Evolutionary conservation across 2,113 vertebrate species (phyloP).

Genomic region (Ceuthmochares aereus): DNA sequence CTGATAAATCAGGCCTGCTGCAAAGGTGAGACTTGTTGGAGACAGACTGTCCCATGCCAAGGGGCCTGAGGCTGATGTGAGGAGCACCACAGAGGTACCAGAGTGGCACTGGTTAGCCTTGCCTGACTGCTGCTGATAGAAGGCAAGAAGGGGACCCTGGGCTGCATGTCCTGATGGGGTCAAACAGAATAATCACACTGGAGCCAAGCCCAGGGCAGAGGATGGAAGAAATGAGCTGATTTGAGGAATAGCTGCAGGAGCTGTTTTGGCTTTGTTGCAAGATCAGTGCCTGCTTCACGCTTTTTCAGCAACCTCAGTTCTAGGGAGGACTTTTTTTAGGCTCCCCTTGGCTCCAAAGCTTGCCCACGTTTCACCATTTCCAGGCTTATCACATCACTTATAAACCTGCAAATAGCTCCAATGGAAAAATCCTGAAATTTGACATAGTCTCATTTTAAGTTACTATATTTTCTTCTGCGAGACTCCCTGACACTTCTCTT

Average conservation of each 20-base stretch:
- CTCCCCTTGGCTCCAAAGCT: background rate
- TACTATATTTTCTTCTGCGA: background rate
- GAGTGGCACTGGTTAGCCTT: background rate
- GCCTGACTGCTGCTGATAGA: background rate
- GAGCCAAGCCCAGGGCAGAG: background rate
- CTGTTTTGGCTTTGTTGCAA: background rate
- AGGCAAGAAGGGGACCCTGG: background rate
- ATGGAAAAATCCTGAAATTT: background rate
- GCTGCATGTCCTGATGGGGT: background rate
- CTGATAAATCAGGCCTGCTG: background rate
- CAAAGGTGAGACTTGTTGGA: background rate
- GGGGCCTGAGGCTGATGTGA: background rate
- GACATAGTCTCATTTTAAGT: background rate
- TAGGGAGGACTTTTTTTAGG: background rate
- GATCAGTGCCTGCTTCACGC: background rate
- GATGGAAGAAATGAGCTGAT: background rate
- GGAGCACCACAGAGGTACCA: rapidly evolving
- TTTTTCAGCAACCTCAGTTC: background rate
- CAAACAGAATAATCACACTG: background rate
- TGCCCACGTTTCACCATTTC: background rate
- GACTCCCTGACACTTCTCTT: background rate
- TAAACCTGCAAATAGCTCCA: background rate
- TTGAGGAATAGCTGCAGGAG: background rate
- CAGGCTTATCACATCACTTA: background rate
- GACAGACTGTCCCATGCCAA: background rate